A percentile compares a stretch with the other conserved stretches of the same genome.
Evolutionary conservation across 2,888 invertebrate genomes (phyloP).

Genomic region (Amiota minor): DNA sequence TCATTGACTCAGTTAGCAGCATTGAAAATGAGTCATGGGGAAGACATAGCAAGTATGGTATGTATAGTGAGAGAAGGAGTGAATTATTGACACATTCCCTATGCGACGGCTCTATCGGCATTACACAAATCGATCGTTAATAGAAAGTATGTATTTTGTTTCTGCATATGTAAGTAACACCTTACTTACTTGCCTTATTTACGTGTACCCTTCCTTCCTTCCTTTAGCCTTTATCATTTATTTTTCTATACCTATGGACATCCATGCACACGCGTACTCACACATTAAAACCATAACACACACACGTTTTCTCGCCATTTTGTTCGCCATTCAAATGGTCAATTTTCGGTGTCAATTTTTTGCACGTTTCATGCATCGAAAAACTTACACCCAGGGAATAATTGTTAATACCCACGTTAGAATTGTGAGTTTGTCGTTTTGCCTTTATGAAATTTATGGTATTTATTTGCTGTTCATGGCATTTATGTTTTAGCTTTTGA

Average conservation of each 20-base stretch:
- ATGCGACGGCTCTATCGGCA: not conserved
- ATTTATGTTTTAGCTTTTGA: conserved; percentile 15
- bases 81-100: too few species aligned
- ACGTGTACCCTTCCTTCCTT: not conserved
- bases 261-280: conserved; percentile 44
- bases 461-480: not conserved
- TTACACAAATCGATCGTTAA: conserved; percentile 62
- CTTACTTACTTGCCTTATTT: conserved; percentile 57
- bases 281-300: conserved; percentile 26
- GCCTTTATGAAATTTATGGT: conserved; percentile 38
- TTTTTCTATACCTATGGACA: conserved; percentile 33
- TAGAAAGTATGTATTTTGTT: conserved; percentile 37
- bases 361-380: conserved; percentile 39
- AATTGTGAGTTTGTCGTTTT: not conserved
- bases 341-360: conserved; percentile 43
- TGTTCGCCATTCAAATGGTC: conserved; percentile 44
- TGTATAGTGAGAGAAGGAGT: too few species aligned
- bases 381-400: conserved; percentile 56
- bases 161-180: conserved; percentile 48
- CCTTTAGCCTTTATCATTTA: not conserved
- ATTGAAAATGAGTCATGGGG: too few species aligned
- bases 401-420: conserved; percentile 53
- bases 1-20: too few species aligned
- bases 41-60: too few species aligned
- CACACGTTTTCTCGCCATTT: conserved; percentile 58